Percentiles rank a stretch among this genome's conserved stretches.
Evolutionary conservation across 2,113 vertebrate species (phyloP).

Genomic region (Pluvialis apricaria): DNA sequence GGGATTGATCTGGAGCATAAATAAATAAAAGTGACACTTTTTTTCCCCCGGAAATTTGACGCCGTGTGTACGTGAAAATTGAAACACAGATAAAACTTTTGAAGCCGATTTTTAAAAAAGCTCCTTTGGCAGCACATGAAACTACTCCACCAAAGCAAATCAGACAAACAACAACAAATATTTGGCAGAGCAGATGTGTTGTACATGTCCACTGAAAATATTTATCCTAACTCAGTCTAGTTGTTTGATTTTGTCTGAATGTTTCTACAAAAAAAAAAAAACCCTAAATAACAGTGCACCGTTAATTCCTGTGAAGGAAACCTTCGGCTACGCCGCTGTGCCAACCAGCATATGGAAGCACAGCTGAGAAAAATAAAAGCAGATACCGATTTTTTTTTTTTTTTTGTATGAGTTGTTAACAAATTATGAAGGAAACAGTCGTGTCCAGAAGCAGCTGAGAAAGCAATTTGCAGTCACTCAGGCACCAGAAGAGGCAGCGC

Average conservation of each 20-base stretch:
- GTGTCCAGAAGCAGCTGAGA: neutral
- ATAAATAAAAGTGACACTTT: neutral
- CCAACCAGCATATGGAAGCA: neutral
- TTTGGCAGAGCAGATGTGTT: neutral
- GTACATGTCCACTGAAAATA: slow-evolving; percentile 28
- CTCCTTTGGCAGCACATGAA: slow-evolving; percentile 66
- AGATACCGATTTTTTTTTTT: neutral
- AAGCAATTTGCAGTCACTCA: neutral
- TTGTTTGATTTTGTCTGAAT: neutral
- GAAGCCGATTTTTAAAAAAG: neutral
- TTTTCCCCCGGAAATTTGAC: neutral
- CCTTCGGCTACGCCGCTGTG: neutral
- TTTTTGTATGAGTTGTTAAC: neutral
- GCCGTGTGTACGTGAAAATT: neutral
- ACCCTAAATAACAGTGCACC: neutral
- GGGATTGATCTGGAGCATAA: slow-evolving; percentile 1
- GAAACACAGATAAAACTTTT: neutral
- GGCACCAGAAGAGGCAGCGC: neutral
- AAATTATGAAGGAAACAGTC: neutral
- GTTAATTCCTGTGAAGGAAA: neutral
- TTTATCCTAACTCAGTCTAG: slow-evolving; percentile 34
- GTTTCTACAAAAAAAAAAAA: neutral
- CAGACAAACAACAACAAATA: neutral
- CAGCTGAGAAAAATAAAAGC: neutral
- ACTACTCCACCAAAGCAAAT: slow-evolving; percentile 3